Base-by-base conservation (phyloP, 2,797 vertebrate genomes). In the Lepus oiostolus region DNA sequence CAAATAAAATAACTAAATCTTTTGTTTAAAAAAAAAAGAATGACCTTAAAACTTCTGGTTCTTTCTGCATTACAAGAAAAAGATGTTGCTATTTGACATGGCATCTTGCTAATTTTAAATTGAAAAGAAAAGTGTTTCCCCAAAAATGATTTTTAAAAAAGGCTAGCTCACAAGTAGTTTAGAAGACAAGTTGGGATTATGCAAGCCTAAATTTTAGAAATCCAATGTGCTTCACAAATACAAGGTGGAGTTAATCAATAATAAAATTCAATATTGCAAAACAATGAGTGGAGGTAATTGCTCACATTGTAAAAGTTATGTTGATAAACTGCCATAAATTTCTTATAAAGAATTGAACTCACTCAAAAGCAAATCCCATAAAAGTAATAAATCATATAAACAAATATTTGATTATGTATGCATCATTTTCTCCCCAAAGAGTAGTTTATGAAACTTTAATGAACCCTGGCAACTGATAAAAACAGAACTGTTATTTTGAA, bases 251-350 rank as follows among this genome's bases (percentile, higher is more conserved):
- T 60, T 82, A 58, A 47, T 93, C 76, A 92, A 32, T 74, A 93
- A 89, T 76, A 86, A 86, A 89, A 72, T 30, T 50, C 81, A 19
- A 17, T 87, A 86, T 77, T 91, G 17, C 24, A 67, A 96, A 95
- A 70, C 35, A 68, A 16, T 19, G 63, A 88, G 17, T 58, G 4
- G 17, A 22, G 14, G 24, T 92, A 86, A 42, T 75, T 80, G 10
- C 21, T 75, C 14, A 75, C 6, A 75, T 82, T 79, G 3, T 3
- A 74, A 86, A 95, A 70, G 4, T 83, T 12, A 75, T 42, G 58
- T 94, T 94, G 84, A 75, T 67, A 87, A 35, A 2, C 14, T 86
- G 11, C 3, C 54, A 74, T 67, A 50, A 58, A 89, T 79, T 89
- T 92, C 7, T 71, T 94, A 67, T 84, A 79, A 93, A 85, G 24